A percentile compares a stretch with the other conserved stretches of the same genome.
Conservation (phyloP, 2,113 vertebrate species). For the Cryptoleucopteryx plumbea region DNA sequence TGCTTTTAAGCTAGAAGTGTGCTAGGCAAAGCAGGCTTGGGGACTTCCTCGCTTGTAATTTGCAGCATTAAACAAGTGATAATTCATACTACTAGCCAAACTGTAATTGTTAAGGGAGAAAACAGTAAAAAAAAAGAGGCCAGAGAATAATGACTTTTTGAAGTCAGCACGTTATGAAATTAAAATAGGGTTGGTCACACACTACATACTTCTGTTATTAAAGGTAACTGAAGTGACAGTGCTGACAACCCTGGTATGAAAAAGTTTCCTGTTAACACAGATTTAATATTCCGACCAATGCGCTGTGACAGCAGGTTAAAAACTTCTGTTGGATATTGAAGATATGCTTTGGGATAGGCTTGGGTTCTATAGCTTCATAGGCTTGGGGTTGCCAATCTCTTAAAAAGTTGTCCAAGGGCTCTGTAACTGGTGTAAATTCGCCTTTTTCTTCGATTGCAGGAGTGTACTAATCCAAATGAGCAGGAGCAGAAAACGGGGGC, state of each 20-base stretch:
- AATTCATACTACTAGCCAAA: background rate
- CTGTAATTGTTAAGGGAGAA: background rate
- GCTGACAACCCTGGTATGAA: background rate
- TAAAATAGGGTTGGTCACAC: background rate
- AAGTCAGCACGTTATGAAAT: background rate
- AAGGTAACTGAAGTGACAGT: background rate
- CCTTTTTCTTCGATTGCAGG: background rate
- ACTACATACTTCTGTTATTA: background rate
- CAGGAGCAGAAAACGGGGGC: background rate
- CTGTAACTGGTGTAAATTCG: background rate
- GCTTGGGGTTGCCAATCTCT: background rate
- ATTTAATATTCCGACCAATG: background rate
- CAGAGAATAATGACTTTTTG: background rate
- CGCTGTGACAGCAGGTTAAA: background rate
- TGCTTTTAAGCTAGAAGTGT: constrained; percentile 12
- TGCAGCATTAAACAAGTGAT: background rate
- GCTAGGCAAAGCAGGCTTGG: background rate
- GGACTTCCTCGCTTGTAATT: background rate
- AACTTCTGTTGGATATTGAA: background rate
- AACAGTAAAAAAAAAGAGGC: background rate
- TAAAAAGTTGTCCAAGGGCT: background rate
- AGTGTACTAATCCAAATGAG: background rate
- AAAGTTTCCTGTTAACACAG: background rate
- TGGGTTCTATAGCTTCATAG: background rate
- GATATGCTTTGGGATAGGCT: background rate